Evolutionary conservation across 2,888 invertebrate genomes (phyloP), one percentile per base, ranked within the genome.

Genomic region (Caenorhabditis drosophilae): DNA sequence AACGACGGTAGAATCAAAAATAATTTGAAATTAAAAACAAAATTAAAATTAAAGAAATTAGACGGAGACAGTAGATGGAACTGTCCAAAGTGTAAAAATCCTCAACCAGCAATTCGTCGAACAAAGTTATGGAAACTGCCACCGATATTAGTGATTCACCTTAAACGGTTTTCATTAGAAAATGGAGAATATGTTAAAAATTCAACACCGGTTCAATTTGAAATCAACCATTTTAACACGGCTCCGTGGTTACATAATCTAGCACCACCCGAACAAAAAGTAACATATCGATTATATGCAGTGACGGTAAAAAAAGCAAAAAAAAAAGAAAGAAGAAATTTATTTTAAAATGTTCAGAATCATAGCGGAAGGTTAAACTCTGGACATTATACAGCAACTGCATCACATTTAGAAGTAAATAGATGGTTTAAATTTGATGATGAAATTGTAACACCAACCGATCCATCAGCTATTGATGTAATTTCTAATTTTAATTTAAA

Each of bases 391-490:
- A 81, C 78, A 11, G 64, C 81, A 0, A 55, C 52, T 18, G 73
- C 73, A 6, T 59, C 59, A 3, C 77, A 77, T 60, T 22, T 63
- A 16, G 22, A 20, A 23, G 52, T 38, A 18, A 49, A 57, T 6
- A 61, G 67, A 40, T 80, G 80, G 81, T 46, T 76, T 9, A 56
- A 71, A 49, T 77, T 74, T 56, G 78, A 81, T 55, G 81, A 81
- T 52, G 76, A 77, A 16, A 23, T 31, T 9, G 73, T 72, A 12
- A 45, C 58, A 12, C 31, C 48, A 4, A 56, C 63, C 11, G 59
- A 51, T n/a, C 50, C 47, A 16, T 45, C 41, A n/a, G 38, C 49
- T 22, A 54, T 75, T 25, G 62, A 72, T 50, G 76, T 75, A 38
- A 50, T 61, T 49, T 54, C 41, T 34, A 42, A 6, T 36, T 22